Conservation (phyloP, 1,140 invertebrate genomes). For the Zaprionus ornatus region DNA sequence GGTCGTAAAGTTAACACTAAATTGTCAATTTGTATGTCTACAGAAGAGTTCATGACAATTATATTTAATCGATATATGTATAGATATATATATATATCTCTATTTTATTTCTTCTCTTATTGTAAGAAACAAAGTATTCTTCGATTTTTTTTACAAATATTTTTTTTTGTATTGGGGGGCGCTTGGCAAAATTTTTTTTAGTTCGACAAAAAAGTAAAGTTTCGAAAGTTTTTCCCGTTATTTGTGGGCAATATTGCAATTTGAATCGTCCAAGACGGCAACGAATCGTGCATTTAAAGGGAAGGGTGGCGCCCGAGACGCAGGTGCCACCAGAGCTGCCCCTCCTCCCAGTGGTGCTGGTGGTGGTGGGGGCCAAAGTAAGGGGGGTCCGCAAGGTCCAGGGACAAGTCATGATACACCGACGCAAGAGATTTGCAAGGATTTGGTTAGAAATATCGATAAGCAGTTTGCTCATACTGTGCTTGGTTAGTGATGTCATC, state of each 20-base stretch:
- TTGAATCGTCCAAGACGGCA: conserved; percentile 17
- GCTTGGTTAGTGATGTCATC: conserved; percentile 55
- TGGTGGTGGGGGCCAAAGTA: not conserved
- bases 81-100: no score
- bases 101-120: no score
- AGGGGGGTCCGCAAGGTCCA: not conserved
- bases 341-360: not conserved
- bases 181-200: conserved; percentile 25
- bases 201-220: not conserved
- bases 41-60: no score
- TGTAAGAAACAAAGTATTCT: not conserved
- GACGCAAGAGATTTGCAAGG: not conserved
- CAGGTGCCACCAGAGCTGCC: conserved; percentile 1
- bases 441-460: conserved; percentile 15
- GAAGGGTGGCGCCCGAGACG: conserved; percentile 23
- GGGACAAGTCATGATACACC: not conserved
- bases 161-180: conserved; percentile 4
- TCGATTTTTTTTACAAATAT: not conserved
- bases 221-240: conserved; percentile 5
- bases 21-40: no score
- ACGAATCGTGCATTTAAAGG: conserved; percentile 25
- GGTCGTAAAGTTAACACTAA: no score
- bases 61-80: no score
- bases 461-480: conserved; percentile 45
- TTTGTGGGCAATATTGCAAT: not conserved